A percentile compares a stretch with the other conserved stretches of the same genome.
Evolutionary conservation across 2,797 vertebrate genomes (phyloP).

Genomic region (Phrynocephalus guinanensis): DNA sequence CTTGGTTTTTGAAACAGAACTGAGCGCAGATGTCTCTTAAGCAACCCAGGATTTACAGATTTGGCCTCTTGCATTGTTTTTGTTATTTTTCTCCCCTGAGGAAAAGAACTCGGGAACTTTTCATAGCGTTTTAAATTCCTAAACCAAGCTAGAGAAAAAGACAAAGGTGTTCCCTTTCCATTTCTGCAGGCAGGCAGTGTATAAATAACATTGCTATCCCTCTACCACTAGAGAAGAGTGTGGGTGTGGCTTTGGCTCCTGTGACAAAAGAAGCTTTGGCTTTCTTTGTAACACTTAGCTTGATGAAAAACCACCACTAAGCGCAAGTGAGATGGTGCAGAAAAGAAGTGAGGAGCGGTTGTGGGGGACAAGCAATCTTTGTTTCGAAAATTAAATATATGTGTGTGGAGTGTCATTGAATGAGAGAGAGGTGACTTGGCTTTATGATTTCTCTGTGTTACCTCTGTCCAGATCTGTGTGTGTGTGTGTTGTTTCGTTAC

Average conservation of each 20-base stretch:
- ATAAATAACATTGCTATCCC: background rate
- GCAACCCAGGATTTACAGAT: background rate
- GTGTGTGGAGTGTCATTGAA: background rate
- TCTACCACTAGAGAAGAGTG: background rate
- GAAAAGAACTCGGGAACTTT: conserved; percentile 12
- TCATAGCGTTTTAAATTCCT: background rate
- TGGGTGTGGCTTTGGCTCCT: background rate
- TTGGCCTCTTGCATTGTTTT: background rate
- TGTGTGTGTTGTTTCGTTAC: no score
- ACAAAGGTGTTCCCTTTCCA: background rate
- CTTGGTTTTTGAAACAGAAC: background rate
- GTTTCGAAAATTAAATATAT: background rate
- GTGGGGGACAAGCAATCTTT: background rate
- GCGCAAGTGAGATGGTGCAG: background rate
- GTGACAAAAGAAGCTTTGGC: no score
- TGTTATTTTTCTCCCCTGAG: background rate
- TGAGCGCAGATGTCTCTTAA: background rate
- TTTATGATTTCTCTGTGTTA: background rate
- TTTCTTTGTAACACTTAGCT: no score
- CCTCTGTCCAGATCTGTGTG: background rate
- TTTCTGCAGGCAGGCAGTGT: background rate
- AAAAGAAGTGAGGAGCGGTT: background rate
- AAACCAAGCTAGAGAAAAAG: background rate
- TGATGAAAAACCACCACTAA: background rate
- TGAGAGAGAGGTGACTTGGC: background rate